Percentiles rank a stretch among this genome's conserved stretches.
Conservation (phyloP, 2,888 invertebrate species). For the Caenorhabditis doughertyi region DNA sequence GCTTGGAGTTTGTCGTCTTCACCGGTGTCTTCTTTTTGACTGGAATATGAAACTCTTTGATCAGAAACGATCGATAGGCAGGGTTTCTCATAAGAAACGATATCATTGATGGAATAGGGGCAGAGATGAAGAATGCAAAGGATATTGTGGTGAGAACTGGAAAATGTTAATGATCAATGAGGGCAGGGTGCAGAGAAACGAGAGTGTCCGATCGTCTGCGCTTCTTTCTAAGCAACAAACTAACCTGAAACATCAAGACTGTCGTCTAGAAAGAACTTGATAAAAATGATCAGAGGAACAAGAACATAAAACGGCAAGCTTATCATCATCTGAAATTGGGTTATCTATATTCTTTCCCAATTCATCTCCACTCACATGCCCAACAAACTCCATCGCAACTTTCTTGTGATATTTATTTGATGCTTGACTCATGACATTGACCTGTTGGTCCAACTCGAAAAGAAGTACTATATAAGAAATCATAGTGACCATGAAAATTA, state of each 20-base stretch:
- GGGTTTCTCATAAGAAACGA: constrained; percentile 15
- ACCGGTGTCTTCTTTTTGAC: not conserved
- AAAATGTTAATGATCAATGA: not conserved
- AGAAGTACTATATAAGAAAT: constrained; percentile 7
- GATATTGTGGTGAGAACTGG: constrained; percentile 5
- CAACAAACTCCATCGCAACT: not conserved
- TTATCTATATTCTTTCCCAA: not conserved
- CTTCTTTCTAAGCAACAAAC: not conserved
- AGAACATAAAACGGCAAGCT: constrained; percentile 24
- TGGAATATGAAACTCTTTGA: constrained; percentile 18
- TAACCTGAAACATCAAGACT: not conserved
- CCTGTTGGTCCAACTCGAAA: constrained; percentile 33
- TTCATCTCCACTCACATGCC: constrained; percentile 5
- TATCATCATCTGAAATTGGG: not conserved
- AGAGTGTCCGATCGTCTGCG: not conserved
- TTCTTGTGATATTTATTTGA: constrained; percentile 22
- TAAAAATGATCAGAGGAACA: constrained; percentile 3
- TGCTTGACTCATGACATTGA: constrained; percentile 27
- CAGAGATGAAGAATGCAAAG: constrained; percentile 10
- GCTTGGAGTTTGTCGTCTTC: constrained; percentile 12
- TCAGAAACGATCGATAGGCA: constrained; percentile 16
- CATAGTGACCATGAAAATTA: constrained; percentile 8
- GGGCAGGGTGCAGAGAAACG: not conserved
- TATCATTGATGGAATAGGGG: constrained; percentile 26
- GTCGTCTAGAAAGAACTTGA: constrained; percentile 31